A percentile compares a stretch with the other conserved stretches of the same genome.
Evolutionary conservation across 2,888 invertebrate genomes (phyloP).

Genomic region (Leucoma salicis): DNA sequence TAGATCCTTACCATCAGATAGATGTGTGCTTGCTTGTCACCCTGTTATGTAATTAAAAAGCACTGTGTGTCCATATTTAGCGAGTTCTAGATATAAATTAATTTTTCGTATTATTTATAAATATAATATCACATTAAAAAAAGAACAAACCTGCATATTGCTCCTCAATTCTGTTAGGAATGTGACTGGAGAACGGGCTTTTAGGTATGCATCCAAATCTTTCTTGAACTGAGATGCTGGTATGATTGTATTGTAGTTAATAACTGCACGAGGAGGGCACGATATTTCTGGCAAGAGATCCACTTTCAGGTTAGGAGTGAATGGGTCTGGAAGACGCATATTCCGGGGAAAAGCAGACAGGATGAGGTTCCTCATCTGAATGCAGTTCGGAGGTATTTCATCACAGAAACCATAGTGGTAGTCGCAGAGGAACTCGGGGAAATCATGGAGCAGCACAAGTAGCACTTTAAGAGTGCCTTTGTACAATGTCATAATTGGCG

Average conservation of each 20-base stretch:
- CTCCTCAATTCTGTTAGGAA: constrained; percentile 96
- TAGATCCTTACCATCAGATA: too few relatives aligned
- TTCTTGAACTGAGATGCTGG: constrained; percentile 95
- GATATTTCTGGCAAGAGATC: constrained; percentile 95
- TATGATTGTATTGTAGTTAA: constrained; percentile 93
- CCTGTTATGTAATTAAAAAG: too few relatives aligned
- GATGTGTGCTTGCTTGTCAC: too few relatives aligned
- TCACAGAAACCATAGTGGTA: constrained; percentile 99
- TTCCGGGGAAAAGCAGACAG: constrained; percentile 98
- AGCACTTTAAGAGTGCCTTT: constrained; percentile 97
- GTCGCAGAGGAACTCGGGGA: constrained; percentile 99
- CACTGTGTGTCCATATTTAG: too few relatives aligned
- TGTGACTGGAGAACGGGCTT: constrained; percentile 96
- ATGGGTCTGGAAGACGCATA: constrained; percentile 99
- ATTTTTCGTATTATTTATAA: too few relatives aligned
- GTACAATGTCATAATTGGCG: constrained; percentile 96
- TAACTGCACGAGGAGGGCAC: constrained; percentile 93
- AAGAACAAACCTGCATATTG: constrained; percentile 88
- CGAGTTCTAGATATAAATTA: too few relatives aligned
- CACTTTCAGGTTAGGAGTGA: constrained; percentile 97
- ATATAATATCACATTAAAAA: too few relatives aligned
- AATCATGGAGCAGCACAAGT: constrained; percentile 97
- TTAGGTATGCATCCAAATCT: constrained; percentile 97
- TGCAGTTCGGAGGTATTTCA: constrained; percentile 99
- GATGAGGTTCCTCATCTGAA: constrained; percentile 99